Percentiles rank a stretch among this genome's conserved stretches.
Conservation (phyloP, 2,113 vertebrate genomes). For the Ahaetulla prasina region DNA sequence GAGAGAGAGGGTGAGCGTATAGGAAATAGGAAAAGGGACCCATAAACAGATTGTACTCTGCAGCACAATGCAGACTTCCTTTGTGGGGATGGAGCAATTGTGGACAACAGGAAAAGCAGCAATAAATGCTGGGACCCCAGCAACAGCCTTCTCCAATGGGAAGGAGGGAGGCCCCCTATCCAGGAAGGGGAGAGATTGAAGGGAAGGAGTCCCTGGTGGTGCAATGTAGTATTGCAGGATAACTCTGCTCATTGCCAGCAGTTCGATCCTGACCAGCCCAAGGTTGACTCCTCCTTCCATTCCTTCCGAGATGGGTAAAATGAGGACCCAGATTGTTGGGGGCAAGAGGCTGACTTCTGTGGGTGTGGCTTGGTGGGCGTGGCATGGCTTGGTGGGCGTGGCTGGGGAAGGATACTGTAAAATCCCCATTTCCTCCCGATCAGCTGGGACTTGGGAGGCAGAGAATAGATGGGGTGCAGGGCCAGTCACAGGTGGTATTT, state of each 20-base stretch:
- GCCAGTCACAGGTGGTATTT: too few species aligned
- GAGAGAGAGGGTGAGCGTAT: not conserved
- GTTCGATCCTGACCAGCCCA: not conserved
- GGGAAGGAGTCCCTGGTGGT: not conserved
- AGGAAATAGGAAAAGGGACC: not conserved
- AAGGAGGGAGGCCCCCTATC: not conserved
- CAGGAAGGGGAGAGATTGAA: not conserved
- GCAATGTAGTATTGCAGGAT: not conserved
- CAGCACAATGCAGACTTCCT: slow-evolving; percentile 15
- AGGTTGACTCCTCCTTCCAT: too few species aligned
- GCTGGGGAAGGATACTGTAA: too few species aligned
- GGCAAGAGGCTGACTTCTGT: too few species aligned
- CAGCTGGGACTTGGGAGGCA: too few species aligned
- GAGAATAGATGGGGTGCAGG: too few species aligned
- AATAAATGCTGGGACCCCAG: not conserved
- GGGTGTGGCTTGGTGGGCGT: too few species aligned
- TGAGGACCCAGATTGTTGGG: too few species aligned
- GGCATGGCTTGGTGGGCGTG: too few species aligned
- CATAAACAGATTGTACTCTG: not conserved
- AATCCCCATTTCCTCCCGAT: too few species aligned
- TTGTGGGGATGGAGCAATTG: not conserved
- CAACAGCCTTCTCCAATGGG: not conserved
- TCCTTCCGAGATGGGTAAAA: too few species aligned
- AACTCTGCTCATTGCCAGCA: not conserved
- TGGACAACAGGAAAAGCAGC: slow-evolving; percentile 5